Conservation (phyloP, 2,797 vertebrate species). For the Leuciscus waleckii region DNA sequence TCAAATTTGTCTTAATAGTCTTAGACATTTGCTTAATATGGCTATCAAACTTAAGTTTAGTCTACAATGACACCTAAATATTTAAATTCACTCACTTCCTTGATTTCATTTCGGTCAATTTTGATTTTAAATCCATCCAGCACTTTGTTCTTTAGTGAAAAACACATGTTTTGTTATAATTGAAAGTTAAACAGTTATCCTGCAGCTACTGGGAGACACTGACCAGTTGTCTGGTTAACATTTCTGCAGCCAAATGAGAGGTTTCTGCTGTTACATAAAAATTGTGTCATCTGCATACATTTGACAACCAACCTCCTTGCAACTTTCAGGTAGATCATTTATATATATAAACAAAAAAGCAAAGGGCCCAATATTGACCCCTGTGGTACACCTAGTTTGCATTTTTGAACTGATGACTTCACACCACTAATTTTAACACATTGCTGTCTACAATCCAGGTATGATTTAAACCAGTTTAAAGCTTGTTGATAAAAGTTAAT, state of each 20-base stretch:
- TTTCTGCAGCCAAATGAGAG: constrained; percentile 4
- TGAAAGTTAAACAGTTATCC: neutral
- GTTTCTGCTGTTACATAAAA: neutral
- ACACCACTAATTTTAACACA: neutral
- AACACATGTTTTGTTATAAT: neutral
- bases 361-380: neutral
- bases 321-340: neutral
- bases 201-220: neutral
- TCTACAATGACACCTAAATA: neutral
- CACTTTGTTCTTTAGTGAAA: neutral
- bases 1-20: neutral
- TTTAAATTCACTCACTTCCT: neutral
- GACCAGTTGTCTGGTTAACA: neutral
- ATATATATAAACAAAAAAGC: neutral
- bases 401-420: neutral
- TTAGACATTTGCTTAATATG: neutral
- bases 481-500: neutral
- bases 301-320: neutral
- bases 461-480: neutral
- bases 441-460: neutral
- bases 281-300: neutral
- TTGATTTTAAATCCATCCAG: neutral
- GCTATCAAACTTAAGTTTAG: neutral
- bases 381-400: neutral
- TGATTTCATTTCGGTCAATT: neutral